These are phyloP conservation scores for Tetrax tetrax DNA, from an alignment of 2,113 vertebrate genomes.

Conservation along the genomic window DNA sequence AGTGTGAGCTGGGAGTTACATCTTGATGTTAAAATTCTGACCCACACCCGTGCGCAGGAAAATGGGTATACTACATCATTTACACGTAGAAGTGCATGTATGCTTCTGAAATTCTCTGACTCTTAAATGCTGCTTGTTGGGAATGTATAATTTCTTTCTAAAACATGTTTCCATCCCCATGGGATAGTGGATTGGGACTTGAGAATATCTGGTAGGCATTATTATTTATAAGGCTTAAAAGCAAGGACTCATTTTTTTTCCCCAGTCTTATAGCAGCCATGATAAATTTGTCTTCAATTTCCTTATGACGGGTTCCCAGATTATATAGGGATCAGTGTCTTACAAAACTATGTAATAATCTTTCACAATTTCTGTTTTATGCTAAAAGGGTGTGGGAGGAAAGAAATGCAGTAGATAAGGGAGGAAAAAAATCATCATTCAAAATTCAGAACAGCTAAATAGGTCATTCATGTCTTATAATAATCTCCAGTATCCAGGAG, in stretches of 20 bases:
- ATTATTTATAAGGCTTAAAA: not conserved
- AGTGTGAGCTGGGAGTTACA: not conserved
- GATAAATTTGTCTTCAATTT: not conserved
- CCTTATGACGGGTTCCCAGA: not conserved
- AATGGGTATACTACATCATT: not conserved
- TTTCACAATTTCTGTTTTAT: not conserved
- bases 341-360: not conserved
- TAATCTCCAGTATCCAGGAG: slow-evolving; percentile 44
- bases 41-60: not conserved
- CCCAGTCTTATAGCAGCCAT: not conserved
- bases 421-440: not conserved
- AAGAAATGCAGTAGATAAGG: not conserved
- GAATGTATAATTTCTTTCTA: not conserved
- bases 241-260: not conserved
- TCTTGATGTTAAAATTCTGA: not conserved
- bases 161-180: not conserved
- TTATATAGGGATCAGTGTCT: not conserved
- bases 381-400: not conserved
- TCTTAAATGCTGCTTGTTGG: not conserved
- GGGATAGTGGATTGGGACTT: not conserved
- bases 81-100: not conserved
- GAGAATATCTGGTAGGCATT: not conserved
- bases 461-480: slow-evolving; percentile 66
- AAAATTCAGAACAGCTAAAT: slow-evolving; percentile 61
- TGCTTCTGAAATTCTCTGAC: not conserved